These are phyloP conservation scores for Apostichopus leukothele DNA, from an alignment of 53 echinoderm and acorn worm genomes.

Conservation along the genomic window DNA sequence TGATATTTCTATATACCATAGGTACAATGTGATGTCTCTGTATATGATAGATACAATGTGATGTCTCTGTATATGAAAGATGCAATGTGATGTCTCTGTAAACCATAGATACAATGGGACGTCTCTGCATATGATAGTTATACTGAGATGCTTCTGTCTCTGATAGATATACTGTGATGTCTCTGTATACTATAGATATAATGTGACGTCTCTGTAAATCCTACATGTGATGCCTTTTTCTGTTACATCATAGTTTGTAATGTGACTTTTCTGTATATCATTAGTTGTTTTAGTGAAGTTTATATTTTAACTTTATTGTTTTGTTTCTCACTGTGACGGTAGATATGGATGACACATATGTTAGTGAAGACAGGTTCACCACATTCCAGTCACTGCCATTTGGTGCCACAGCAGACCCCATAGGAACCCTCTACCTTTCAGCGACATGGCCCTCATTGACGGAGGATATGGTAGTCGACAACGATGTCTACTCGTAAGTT, in stretches of 20 bases:
- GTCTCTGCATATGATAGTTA: too few relatives aligned
- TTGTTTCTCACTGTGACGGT: background rate
- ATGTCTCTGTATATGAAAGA: too few relatives aligned
- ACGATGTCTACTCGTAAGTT: constrained; percentile 95
- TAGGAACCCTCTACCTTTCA: constrained; percentile 78
- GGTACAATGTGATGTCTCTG: too few relatives aligned
- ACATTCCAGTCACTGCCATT: constrained; percentile 83
- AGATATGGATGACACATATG: constrained; percentile 77
- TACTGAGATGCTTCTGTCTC: too few relatives aligned
- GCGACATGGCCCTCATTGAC: constrained; percentile 85
- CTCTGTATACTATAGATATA: too few relatives aligned
- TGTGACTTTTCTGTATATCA: background rate
- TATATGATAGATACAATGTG: too few relatives aligned
- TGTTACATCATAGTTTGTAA: background rate
- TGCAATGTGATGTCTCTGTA: too few relatives aligned
- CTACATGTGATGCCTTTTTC: background rate
- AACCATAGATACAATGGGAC: too few relatives aligned
- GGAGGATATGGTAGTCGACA: constrained; percentile 90
- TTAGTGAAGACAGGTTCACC: constrained; percentile 75
- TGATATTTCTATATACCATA: too few relatives aligned
- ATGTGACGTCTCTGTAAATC: too few relatives aligned
- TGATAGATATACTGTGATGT: too few relatives aligned
- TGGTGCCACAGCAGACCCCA: constrained; percentile 94
- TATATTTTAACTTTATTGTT: background rate
- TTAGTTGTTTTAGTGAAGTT: background rate